phyloP scores from a whole-genome alignment of 2,113 vertebrate genomes.

The Excalfactoria chinensis region DNA sequence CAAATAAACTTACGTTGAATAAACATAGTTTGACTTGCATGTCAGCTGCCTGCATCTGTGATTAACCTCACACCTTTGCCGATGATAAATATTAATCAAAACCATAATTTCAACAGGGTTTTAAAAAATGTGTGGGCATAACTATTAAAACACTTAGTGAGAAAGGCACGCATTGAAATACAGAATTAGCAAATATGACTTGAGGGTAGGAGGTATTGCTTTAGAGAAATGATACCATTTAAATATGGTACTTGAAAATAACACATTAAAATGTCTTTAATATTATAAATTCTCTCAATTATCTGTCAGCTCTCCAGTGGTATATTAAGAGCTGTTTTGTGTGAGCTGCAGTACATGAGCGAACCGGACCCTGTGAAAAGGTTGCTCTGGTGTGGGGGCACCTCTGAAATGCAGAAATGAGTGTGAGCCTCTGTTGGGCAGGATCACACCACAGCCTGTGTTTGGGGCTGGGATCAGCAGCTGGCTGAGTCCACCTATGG shows the following conservation, averaged over 20 bases:
- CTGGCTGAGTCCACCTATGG: neutral
- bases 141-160: slow-evolving; percentile 52
- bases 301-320: slow-evolving; percentile 2
- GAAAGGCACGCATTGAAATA: slow-evolving; percentile 65
- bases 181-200: slow-evolving; percentile 64
- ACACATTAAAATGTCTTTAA: slow-evolving; percentile 2
- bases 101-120: slow-evolving; percentile 43
- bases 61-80: slow-evolving; percentile 45
- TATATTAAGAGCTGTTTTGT: neutral
- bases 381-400: neutral
- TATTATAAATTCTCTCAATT: slow-evolving; percentile 33
- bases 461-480: neutral
- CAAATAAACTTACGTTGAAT: neutral
- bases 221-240: slow-evolving; percentile 57
- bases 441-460: neutral
- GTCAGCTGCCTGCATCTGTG: slow-evolving; percentile 41
- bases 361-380: neutral
- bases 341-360: neutral
- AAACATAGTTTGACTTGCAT: slow-evolving; percentile 8
- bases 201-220: slow-evolving; percentile 28
- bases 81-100: neutral
- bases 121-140: slow-evolving; percentile 44
- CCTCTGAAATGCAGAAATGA: neutral
- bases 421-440: fast-evolving
- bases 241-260: slow-evolving; percentile 44